Conservation (phyloP, 2,888 invertebrate species). For the Zaprionus bogoriensis region DNA sequence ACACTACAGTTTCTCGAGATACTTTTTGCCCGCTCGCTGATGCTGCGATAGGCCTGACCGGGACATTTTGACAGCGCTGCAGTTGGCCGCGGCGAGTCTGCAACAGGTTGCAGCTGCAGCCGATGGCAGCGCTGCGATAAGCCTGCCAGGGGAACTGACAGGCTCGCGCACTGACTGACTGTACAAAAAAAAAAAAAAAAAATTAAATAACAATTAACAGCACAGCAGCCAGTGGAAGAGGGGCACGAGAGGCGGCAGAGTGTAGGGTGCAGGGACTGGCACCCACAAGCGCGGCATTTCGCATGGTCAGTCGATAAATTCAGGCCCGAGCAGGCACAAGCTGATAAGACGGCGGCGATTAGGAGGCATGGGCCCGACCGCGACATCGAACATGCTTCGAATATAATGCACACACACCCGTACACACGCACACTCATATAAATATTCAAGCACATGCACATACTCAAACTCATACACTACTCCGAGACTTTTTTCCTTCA, state of each 20-base stretch:
- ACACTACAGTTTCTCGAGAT: neutral
- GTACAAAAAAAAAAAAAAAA: conserved; percentile 27
- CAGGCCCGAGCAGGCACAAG: conserved; percentile 38
- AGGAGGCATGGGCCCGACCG: conserved; percentile 29
- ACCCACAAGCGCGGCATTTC: conserved; percentile 31
- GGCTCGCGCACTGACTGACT: conserved; percentile 18
- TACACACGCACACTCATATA: neutral
- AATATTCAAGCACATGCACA: neutral
- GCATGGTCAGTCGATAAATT: conserved; percentile 62
- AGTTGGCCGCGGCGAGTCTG: conserved; percentile 21
- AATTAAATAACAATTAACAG: conserved; percentile 72
- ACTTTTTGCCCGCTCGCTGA: neutral
- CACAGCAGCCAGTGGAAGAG: conserved; percentile 32
- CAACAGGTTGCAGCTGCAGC: conserved; percentile 39
- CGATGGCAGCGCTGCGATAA: conserved; percentile 44
- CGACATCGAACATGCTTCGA: conserved; percentile 51
- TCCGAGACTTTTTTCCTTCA: conserved; percentile 12
- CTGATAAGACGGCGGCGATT: conserved; percentile 57
- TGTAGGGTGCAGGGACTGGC: conserved; percentile 6
- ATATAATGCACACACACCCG: neutral
- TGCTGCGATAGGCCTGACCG: conserved; percentile 14
- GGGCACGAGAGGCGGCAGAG: neutral
- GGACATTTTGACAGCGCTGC: conserved; percentile 44
- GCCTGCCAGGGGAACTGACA: conserved; percentile 32
- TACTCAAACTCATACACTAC: conserved; percentile 2